phyloP scores from a whole-genome alignment of 2,888 invertebrate species.

The Aphelenchoides bicaudatus region DNA sequence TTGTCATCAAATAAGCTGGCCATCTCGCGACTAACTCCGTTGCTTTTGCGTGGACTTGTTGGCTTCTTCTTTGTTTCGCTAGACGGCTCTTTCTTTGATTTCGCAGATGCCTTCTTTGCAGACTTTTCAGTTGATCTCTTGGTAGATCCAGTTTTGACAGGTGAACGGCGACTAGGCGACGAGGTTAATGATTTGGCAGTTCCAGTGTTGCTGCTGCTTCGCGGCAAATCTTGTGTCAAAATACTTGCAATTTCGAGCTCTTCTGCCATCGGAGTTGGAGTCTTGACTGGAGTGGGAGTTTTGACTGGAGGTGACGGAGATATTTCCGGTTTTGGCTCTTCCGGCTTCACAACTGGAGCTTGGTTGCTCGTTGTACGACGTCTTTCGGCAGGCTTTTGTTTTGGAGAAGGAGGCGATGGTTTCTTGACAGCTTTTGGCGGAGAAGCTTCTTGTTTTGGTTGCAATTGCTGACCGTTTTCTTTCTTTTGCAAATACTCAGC shows the following conservation, averaged over 20 bases:
- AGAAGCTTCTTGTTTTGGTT: no score
- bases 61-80: no score
- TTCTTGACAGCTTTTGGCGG: no score
- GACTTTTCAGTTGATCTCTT: not conserved
- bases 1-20: not conserved
- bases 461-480: no score
- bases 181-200: not conserved
- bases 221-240: not conserved
- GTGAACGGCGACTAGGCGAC: slow-evolving; percentile 9
- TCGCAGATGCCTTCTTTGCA: slow-evolving; percentile 22
- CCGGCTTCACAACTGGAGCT: no score
- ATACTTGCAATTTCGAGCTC: slow-evolving; percentile 1
- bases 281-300: not conserved
- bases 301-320: not conserved
- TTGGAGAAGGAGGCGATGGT: no score
- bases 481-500: no score
- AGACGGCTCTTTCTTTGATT: slow-evolving; percentile 12
- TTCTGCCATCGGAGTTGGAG: not conserved
- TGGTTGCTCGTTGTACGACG: not conserved
- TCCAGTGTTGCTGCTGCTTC: not conserved
- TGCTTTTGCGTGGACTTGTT: not conserved
- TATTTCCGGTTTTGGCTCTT: no score
- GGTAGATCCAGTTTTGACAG: not conserved
- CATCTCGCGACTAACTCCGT: not conserved
- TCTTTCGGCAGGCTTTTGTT: not conserved